Conservation (phyloP, 2,888 invertebrate species). For the Sarcophaga subvicina region DNA sequence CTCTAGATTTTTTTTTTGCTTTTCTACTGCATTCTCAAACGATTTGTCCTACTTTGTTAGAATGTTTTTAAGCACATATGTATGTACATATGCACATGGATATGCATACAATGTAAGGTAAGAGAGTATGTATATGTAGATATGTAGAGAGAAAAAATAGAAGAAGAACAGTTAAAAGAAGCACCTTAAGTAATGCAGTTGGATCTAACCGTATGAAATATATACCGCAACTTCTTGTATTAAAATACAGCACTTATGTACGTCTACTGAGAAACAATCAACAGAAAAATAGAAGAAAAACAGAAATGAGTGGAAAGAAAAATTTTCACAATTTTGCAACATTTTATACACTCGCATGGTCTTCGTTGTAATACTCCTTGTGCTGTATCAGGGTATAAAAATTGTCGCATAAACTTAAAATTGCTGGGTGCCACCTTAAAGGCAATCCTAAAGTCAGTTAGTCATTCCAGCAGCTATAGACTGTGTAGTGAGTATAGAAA, state of each 20-base stretch:
- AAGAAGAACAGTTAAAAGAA: neutral
- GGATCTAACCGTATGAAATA: constrained; percentile 67
- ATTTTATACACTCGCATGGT: neutral
- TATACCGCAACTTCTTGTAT: constrained; percentile 59
- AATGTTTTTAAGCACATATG: constrained; percentile 31
- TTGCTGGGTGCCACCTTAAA: constrained; percentile 11
- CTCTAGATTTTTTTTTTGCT: constrained; percentile 1
- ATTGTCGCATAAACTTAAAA: constrained; percentile 62
- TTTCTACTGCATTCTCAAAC: constrained; percentile 64
- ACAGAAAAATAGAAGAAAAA: neutral
- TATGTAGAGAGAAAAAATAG: neutral
- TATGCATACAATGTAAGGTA: neutral
- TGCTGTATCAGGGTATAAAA: constrained; percentile 19
- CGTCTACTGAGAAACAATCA: neutral
- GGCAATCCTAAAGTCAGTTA: constrained; percentile 3
- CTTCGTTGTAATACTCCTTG: too few relatives aligned
- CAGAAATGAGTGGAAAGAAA: neutral
- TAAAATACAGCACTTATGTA: constrained; percentile 41
- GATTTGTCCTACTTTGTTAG: constrained; percentile 60
- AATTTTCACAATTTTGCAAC: constrained; percentile 27
- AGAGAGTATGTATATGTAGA: neutral
- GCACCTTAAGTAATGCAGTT: constrained; percentile 61
- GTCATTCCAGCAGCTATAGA: neutral
- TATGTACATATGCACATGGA: constrained; percentile 5
- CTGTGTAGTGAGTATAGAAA: neutral